Evolutionary conservation across 2,113 vertebrate genomes (phyloP).

Genomic region (Phalacrocorax carbo): DNA sequence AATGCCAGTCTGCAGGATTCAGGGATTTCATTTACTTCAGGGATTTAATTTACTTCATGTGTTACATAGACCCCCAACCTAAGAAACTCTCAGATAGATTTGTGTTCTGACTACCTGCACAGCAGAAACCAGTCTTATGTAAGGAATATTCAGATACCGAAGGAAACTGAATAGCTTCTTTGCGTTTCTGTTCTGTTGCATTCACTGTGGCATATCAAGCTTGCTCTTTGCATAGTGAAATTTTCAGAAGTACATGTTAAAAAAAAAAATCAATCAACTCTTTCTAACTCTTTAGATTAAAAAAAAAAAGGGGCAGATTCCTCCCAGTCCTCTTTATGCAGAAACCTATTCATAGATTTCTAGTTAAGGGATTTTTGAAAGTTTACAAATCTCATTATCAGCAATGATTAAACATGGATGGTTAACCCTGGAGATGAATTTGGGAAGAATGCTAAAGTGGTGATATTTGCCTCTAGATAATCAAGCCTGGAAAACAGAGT

Average conservation of each 20-base stretch:
- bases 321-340: neutral
- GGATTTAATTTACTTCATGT: neutral
- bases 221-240: neutral
- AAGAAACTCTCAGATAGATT: neutral
- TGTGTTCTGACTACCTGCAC: neutral
- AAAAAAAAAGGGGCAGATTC: neutral
- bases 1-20: neutral
- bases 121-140: neutral
- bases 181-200: neutral
- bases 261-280: neutral
- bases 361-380: conserved; percentile 21
- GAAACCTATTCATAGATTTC: conserved; percentile 7
- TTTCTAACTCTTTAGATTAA: neutral
- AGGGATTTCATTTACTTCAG: neutral
- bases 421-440: conserved; percentile 49
- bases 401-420: conserved; percentile 51
- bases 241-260: neutral
- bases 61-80: neutral
- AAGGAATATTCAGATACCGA: neutral
- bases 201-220: neutral
- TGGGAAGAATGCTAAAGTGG: conserved; percentile 46
- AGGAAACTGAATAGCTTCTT: neutral
- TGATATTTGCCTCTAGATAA: conserved; percentile 31
- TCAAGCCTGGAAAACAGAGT: conserved; percentile 4
- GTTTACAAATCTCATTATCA: conserved; percentile 46